Base-by-base conservation (phyloP, 1,140 invertebrate genomes). In the Drosophila seguyi region DNA sequence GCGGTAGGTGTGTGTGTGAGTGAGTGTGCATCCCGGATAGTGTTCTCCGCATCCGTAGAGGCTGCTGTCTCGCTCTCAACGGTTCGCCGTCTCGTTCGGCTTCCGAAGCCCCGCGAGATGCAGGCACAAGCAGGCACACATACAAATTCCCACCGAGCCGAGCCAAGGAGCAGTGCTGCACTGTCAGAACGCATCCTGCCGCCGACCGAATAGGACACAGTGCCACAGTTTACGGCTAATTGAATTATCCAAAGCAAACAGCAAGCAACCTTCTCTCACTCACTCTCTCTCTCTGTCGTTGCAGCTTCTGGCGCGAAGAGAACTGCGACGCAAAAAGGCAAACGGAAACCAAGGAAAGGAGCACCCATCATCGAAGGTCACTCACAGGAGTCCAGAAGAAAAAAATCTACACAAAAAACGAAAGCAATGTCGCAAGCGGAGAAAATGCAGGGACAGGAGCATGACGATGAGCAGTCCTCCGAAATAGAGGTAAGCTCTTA, bases 401-500 rank as follows among this genome's bases (percentile, higher is more conserved):
- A 27, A 48, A 29, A 65, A 41, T 14, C 20, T 6, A 22, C 53
- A 45, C 20, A 48, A 20, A 13, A 63, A 48, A 4, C 5, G n/a
- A 55, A 16, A 55, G 31, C 16, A 25, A 75, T 75, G 73, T 75
- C 73, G 14, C 60, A 75, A 10, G 22, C 73, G 13, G 73, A 75
- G 13, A 75, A 75, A 45, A 75, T 75, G 73, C 73, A 75, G n/a
- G 71, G 52, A 34, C 52, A 75, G 29, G 59, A 75, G 44, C 60
- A 65, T 14, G 69, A 75, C 27, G 52, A 75, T 7, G 69, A 75
- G 22, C 59, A 55, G 20, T 75, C 71, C 27, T 75, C 73, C 5
- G 73, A 75, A 27, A 10, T 74, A 11, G 73, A 75, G 68, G 73
- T 75, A 38, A 5, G 65, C 14, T n/a, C 20, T 2, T 10, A 38